Evolutionary conservation across 30 jellyfish, hydroid and myxozoan genomes (phyloP).

Genomic region (Sanderia malayensis): DNA sequence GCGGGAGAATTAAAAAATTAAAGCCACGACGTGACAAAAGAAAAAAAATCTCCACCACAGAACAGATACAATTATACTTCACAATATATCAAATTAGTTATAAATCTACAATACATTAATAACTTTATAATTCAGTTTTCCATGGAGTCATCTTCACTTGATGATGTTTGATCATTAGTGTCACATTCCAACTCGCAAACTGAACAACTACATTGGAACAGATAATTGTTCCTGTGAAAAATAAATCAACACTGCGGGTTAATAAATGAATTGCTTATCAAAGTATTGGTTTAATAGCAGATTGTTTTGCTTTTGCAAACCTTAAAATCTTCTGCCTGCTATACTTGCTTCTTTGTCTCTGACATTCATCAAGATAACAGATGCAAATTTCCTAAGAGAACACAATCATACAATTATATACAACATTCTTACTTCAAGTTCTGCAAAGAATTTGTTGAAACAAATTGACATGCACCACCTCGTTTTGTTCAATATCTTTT

Average conservation of each 20-base stretch:
- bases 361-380: slow-evolving; percentile 90
- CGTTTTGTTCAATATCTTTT: slow-evolving; percentile 57
- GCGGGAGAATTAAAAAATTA: no score
- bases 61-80: no score
- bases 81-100: no score
- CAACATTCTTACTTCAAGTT: no score
- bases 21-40: no score
- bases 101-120: no score
- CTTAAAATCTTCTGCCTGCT: slow-evolving; percentile 83
- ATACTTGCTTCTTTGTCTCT: slow-evolving; percentile 84
- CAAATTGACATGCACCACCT: no score
- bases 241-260: no score
- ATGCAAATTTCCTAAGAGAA: slow-evolving; percentile 81
- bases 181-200: slow-evolving; percentile 69
- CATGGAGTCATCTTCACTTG: slow-evolving; percentile 88
- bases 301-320: slow-evolving; percentile 20
- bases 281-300: neutral
- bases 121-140: no score
- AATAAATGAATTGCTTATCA: neutral
- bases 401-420: no score
- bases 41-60: no score
- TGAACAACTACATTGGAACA: slow-evolving; percentile 78
- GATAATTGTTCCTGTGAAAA: slow-evolving; percentile 69
- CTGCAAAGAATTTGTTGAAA: no score
- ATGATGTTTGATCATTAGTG: slow-evolving; percentile 63